Percentiles rank a stretch among this genome's conserved stretches.
phyloP scores from a whole-genome alignment of 2,888 invertebrate species.

The Parnassius glacialis region DNA sequence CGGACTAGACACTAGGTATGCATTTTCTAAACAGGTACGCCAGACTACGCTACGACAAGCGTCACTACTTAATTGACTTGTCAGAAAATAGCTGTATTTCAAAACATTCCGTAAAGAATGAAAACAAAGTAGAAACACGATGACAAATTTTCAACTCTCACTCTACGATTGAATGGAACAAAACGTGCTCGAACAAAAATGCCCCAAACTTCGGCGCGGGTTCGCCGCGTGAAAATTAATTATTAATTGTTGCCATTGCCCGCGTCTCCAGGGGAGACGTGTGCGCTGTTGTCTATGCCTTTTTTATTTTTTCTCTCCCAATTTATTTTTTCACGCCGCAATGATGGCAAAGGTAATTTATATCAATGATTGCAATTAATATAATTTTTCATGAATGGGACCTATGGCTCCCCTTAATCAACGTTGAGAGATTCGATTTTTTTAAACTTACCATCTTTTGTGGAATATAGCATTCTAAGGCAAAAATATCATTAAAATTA shows the following conservation, averaged over 20 bases:
- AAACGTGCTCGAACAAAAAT: slow-evolving; percentile 63
- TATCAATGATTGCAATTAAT: slow-evolving; percentile 50
- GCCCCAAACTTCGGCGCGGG: slow-evolving; percentile 56
- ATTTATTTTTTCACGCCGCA: slow-evolving; percentile 60
- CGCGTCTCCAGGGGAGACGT: slow-evolving; percentile 55
- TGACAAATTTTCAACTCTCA: slow-evolving; percentile 65
- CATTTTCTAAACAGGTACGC: too few relatives aligned
- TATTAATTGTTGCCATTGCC: slow-evolving; percentile 73
- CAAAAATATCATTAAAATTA: too few relatives aligned
- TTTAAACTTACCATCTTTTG: too few relatives aligned
- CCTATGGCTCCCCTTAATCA: not conserved
- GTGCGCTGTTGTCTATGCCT: slow-evolving; percentile 53
- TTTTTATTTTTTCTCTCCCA: slow-evolving; percentile 50
- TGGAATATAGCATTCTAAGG: too few relatives aligned
- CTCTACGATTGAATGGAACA: slow-evolving; percentile 62
- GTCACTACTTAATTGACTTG: not conserved
- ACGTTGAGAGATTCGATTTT: too few relatives aligned
- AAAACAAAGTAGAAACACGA: slow-evolving; percentile 44
- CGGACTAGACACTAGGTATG: too few relatives aligned
- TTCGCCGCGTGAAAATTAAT: slow-evolving; percentile 72
- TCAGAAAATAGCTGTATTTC: slow-evolving; percentile 13
- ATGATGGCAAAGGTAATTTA: slow-evolving; percentile 61
- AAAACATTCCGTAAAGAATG: slow-evolving; percentile 31
- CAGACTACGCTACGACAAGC: too few relatives aligned
- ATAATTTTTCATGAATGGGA: slow-evolving; percentile 17